Evolutionary conservation across 1,140 invertebrate species (phyloP).

Genomic region (Drosophila tani): DNA sequence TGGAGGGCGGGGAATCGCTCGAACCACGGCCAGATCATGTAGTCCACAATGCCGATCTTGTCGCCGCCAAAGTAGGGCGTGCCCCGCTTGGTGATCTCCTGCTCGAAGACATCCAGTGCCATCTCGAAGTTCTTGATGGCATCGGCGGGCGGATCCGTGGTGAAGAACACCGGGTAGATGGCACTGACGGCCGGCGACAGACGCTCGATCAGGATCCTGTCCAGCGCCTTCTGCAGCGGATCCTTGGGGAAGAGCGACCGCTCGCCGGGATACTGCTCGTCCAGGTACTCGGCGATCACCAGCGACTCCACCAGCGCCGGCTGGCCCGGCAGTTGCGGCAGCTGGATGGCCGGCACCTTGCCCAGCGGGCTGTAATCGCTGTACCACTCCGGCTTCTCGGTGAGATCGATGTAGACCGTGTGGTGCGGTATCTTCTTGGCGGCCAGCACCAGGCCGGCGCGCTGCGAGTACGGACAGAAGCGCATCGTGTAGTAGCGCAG

Average conservation of each 20-base stretch:
- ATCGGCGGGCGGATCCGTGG: conserved; percentile 56
- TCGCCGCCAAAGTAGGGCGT: conserved; percentile 90
- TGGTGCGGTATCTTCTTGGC: conserved; percentile 95
- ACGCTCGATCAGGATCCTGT: conserved; percentile 91
- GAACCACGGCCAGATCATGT: conserved; percentile 96
- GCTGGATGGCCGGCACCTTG: conserved; percentile 93
- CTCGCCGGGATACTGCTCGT: conserved; percentile 90
- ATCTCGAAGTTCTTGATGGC: conserved; percentile 77
- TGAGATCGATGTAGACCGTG: conserved; percentile 92
- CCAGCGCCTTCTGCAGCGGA: conserved; percentile 91
- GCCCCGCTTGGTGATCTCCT: conserved; percentile 86
- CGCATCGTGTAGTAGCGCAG: conserved; percentile 94
- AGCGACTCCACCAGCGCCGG: conserved; percentile 91
- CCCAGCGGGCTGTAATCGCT: conserved; percentile 88
- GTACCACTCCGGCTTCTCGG: conserved; percentile 94
- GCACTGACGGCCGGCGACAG: conserved; percentile 83
- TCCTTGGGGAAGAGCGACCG: conserved; percentile 89
- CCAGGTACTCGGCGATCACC: conserved; percentile 94
- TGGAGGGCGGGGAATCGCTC: conserved; percentile 87
- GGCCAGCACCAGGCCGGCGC: conserved; percentile 92
- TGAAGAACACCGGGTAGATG: conserved; percentile 73
- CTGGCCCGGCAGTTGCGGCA: conserved; percentile 87
- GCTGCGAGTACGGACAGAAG: conserved; percentile 95
- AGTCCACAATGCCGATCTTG: conserved; percentile 93
- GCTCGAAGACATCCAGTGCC: conserved; percentile 88